Conservation (phyloP, 1,140 invertebrate species). For the Trachymyrmex septentrionalis region DNA sequence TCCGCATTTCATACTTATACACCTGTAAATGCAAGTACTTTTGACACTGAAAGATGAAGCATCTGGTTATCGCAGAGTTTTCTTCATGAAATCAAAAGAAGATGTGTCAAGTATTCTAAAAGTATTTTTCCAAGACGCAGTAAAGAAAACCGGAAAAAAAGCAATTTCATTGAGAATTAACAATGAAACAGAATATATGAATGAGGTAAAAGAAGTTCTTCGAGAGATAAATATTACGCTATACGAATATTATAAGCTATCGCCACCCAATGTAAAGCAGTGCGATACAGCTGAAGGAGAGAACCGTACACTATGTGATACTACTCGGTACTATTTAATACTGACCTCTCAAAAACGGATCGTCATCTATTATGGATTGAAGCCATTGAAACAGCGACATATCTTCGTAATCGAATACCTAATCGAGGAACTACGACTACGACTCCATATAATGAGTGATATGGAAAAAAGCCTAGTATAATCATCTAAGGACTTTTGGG, state of each 20-base stretch:
- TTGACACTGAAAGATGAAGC: not conserved
- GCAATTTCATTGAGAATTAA: constrained; percentile 2
- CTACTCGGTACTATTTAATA: constrained; percentile 33
- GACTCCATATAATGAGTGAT: constrained; percentile 3
- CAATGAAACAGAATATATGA: constrained; percentile 37
- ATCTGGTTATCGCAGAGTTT: not conserved
- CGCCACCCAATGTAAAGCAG: constrained; percentile 10
- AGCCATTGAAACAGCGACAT: constrained; percentile 25
- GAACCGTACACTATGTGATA: constrained; percentile 26
- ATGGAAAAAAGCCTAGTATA: constrained; percentile 30
- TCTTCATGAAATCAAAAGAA: constrained; percentile 39
- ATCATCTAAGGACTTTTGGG: constrained; percentile 18
- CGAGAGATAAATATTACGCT: not conserved
- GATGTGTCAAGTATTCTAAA: constrained; percentile 2
- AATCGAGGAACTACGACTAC: not conserved
- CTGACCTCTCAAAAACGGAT: constrained; percentile 1
- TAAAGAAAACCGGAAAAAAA: constrained; percentile 11
- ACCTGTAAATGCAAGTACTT: constrained; percentile 75
- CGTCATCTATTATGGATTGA: constrained; percentile 20
- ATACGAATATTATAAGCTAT: no score
- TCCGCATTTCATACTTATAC: no score
- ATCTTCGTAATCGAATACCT: constrained; percentile 30
- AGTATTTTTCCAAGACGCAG: not conserved
- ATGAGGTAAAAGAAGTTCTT: constrained; percentile 17
- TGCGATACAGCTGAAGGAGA: constrained; percentile 30